These are phyloP conservation scores for Galago senegalensis DNA, from an alignment of 2,797 vertebrate species.

Conservation along the genomic window DNA sequence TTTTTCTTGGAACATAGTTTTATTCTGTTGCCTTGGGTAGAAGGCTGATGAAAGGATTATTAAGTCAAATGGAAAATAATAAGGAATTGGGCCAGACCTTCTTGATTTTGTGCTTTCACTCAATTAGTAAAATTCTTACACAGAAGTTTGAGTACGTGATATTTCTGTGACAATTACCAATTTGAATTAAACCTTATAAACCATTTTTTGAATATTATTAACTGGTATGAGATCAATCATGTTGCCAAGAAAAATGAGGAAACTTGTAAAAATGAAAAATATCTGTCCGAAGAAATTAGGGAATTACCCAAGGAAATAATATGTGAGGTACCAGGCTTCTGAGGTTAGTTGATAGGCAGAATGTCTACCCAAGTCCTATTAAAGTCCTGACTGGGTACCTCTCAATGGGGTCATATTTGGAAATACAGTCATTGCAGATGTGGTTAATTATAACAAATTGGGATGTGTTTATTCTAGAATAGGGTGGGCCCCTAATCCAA, in stretches of 20 bases:
- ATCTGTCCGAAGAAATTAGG: not conserved
- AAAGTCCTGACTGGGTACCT: not conserved
- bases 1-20: no score
- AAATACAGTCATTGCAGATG: not conserved
- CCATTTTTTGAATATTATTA: not conserved
- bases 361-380: not conserved
- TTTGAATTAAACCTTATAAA: conserved; percentile 19
- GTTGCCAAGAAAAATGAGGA: not conserved
- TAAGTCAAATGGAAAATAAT: not conserved
- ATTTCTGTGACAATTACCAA: not conserved
- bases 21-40: no score
- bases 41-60: not conserved
- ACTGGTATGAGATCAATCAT: not conserved
- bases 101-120: not conserved
- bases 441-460: not conserved
- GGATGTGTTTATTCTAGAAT: not conserved
- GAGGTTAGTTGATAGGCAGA: not conserved
- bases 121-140: not conserved
- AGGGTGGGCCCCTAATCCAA: not conserved
- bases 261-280: not conserved
- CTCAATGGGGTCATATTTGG: conserved; percentile 5
- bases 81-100: not conserved
- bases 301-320: not conserved
- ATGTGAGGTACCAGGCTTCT: not conserved
- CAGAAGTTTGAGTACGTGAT: not conserved